Evolutionary conservation across 1,140 invertebrate genomes (phyloP), one percentile per base, ranked within the genome.

Genomic region (Brachionus manjavacas): DNA sequence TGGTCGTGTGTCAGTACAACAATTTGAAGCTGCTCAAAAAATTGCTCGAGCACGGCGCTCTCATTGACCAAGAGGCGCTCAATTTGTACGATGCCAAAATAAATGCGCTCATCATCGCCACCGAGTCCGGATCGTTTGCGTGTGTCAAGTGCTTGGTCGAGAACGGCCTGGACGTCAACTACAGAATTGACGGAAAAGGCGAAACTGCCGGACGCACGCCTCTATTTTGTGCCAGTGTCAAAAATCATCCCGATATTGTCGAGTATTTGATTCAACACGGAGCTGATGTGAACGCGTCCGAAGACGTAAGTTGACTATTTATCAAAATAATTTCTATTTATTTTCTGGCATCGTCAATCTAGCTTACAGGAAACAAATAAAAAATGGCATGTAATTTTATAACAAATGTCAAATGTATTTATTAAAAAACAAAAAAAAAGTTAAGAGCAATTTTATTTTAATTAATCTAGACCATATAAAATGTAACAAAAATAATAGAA

Each of bases 21-120:
- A 84, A 84, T 79, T 49, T 84, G 12, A 64, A 76, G 52, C 28
- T 84, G 23, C 35, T 68, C 4, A 43, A 55, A 28, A 55, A 60
- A 28, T 3, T 84, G 9, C 41, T 84, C 28, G 64, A 84, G 12
- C 31, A 68, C 35, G 74, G 72, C 3, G 84, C 84, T 8, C 11
- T 52, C 14, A 46, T 46, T 12, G 39, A 79, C 41, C 68, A 46
- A 14, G 84, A 78, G 35, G 74, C 84, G 12, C 28, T 55, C 7
- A 84, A 84, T 84, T 78, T 84, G 66, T 84, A 78, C 41, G 74
- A 79, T 78, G 72, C 49, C 41, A 84, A 84, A 68, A 84, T 84
- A 66, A 84, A 84, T 52, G 84, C 60, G 20, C 39, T 84, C 11
- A 84, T 84, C 8, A 68, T 84, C 8, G 60, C 84, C 14, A 72